Base-by-base conservation (phyloP, 1,140 invertebrate genomes). In the Pomphorhynchus laevis region DNA sequence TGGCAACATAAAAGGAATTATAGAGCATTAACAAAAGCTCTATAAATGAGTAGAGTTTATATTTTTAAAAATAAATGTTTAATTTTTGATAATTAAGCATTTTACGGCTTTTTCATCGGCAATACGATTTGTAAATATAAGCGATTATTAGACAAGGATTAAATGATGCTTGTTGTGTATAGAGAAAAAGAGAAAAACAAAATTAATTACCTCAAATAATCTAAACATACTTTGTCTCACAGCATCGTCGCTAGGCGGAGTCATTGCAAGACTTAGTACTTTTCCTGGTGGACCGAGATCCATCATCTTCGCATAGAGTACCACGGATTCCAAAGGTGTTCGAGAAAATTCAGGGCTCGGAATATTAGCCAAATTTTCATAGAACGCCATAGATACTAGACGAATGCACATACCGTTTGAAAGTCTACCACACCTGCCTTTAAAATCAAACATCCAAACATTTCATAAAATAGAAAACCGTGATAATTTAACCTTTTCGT, bases 391-490 rank as follows among this genome's bases (percentile, higher is more conserved):
- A 2, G 66, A 58, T 0, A 93, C 67, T 46, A 91, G 60, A 34
- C 79, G 61, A 52, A 80, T 91, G 3, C 80, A 74, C 47, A 71
- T 62, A 0, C 82, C 80, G 49, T 69, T 65, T 25, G 69, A 64
- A 0, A 82, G 67, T 45, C 82, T 66, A 9, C 82, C 82, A 39
- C 73, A 71, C 45, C 82, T 66, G 18, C 82, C 82, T 38, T 44
- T n/a, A 45, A 39, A 34, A n/a, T 20, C 12, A n/a, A 8, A 1
- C 9, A 18, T 18, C 12, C 17, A 9, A 24, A 14, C 25, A 16
- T 8, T 21, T 34, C 20, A 11, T n/a, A 32, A 29, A 27, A n/a
- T 11, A 2, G 14, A 25, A 31, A 14, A 21, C 6, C 21, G 31
- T 38, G 11, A 22, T n/a, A 17, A 11, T 18, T 24, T 38, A 45